These are phyloP conservation scores for Indicator indicator DNA, from an alignment of 2,113 vertebrate genomes.

Conservation along the genomic window DNA sequence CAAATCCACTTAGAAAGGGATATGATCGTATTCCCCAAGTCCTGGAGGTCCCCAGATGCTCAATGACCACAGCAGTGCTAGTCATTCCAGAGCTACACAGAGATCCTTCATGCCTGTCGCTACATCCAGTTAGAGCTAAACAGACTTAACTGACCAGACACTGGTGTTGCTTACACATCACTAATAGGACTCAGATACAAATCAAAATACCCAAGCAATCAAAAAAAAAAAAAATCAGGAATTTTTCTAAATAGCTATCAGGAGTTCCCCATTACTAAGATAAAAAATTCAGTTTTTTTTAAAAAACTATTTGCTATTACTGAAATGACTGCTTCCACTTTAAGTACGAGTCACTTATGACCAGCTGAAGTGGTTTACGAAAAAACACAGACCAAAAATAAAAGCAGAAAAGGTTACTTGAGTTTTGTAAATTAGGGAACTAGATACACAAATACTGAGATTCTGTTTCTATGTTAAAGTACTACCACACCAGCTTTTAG, in stretches of 20 bases:
- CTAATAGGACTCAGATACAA: not conserved
- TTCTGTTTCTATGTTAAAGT: not conserved
- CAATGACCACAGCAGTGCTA: not conserved
- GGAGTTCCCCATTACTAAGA: not conserved
- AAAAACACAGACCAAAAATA: not conserved
- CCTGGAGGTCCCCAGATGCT: not conserved
- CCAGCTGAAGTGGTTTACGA: not conserved
- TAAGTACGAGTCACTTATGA: not conserved
- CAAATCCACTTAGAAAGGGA: not conserved
- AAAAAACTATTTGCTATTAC: not conserved
- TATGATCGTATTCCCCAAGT: not conserved
- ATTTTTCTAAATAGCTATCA: not conserved
- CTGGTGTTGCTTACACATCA: not conserved
- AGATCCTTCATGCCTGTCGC: not conserved
- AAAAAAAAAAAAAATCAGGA: not conserved
- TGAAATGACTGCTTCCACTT: not conserved
- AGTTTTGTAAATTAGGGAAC: not conserved
- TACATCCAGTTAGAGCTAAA: not conserved
- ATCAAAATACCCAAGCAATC: not conserved
- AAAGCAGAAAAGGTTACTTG: not conserved
- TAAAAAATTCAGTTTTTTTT: not conserved
- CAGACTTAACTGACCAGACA: not conserved
- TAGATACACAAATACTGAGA: fast-evolving
- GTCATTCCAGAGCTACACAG: not conserved
- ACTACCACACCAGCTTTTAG: not conserved